Conservation (phyloP, 2,888 invertebrate genomes). For the Tachina lurida region DNA sequence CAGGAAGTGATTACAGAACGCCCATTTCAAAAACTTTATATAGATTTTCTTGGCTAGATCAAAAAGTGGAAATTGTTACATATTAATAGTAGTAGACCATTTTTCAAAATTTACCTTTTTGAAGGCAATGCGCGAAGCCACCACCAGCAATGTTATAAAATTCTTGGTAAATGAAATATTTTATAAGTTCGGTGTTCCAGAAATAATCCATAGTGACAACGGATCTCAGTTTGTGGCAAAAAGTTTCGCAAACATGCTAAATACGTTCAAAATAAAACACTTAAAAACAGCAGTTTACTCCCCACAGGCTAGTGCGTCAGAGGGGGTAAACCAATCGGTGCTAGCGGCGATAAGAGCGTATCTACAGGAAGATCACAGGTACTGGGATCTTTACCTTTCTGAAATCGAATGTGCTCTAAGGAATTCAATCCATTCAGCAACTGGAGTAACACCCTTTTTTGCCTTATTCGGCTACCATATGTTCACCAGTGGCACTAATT, state of each 20-base stretch:
- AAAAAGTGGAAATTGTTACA: constrained; percentile 8
- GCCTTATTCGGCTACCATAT: constrained; percentile 1
- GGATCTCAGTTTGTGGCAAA: too few relatives aligned
- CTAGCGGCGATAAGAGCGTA: constrained; percentile 73
- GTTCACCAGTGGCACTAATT: background rate
- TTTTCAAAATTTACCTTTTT: constrained; percentile 39
- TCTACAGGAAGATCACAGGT: too few relatives aligned
- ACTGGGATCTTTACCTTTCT: constrained; percentile 23
- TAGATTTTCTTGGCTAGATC: too few relatives aligned
- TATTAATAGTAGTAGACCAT: constrained; percentile 45
- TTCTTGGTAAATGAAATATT: background rate
- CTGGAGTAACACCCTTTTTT: background rate
- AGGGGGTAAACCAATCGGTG: background rate
- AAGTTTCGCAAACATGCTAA: too few relatives aligned
- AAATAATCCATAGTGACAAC: too few relatives aligned
- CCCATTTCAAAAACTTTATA: too few relatives aligned
- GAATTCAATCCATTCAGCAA: background rate
- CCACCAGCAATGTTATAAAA: background rate
- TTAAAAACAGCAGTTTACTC: constrained; percentile 74
- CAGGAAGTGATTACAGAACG: too few relatives aligned
- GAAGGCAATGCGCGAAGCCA: constrained; percentile 48
- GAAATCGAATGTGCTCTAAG: constrained; percentile 58
- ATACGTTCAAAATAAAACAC: constrained; percentile 62
- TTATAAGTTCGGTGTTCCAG: background rate
- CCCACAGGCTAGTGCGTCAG: background rate